phyloP scores from a whole-genome alignment of 1,140 invertebrate genomes.

The Nymphalis io region DNA sequence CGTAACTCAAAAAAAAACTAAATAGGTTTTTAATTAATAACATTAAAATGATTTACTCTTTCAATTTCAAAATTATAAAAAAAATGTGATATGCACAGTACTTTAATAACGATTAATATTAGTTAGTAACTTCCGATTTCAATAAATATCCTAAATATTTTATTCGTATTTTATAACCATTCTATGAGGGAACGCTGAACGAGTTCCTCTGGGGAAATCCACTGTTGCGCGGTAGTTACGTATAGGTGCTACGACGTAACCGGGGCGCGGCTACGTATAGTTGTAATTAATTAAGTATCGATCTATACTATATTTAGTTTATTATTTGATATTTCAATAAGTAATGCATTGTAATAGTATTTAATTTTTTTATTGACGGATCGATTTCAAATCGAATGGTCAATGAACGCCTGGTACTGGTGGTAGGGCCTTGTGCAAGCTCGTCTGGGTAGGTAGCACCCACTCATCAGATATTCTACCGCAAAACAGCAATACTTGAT shows the following conservation, averaged over 20 bases:
- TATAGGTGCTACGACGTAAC: constrained; percentile 59
- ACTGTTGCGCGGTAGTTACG: constrained; percentile 75
- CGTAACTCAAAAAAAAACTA: too few species aligned
- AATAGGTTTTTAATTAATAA: too few species aligned
- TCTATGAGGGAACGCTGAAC: constrained; percentile 67
- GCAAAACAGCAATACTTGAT: too few species aligned
- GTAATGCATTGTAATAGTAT: background rate
- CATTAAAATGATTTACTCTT: too few species aligned
- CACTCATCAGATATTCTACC: too few species aligned
- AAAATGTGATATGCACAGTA: too few species aligned
- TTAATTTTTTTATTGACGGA: background rate
- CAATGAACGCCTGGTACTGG: too few species aligned
- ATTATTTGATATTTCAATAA: background rate
- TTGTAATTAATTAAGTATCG: constrained; percentile 79
- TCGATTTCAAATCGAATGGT: too few species aligned
- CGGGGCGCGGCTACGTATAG: constrained; percentile 63
- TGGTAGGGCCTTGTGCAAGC: too few species aligned
- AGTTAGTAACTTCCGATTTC: background rate
- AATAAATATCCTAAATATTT: background rate
- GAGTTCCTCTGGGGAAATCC: constrained; percentile 74
- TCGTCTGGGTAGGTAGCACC: too few species aligned
- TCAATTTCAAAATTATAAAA: too few species aligned
- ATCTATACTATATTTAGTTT: constrained; percentile 48
- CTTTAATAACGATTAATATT: background rate
- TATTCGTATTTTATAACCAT: background rate